Conservation (phyloP, 2,888 invertebrate species). For the Tetropium fuscum region DNA sequence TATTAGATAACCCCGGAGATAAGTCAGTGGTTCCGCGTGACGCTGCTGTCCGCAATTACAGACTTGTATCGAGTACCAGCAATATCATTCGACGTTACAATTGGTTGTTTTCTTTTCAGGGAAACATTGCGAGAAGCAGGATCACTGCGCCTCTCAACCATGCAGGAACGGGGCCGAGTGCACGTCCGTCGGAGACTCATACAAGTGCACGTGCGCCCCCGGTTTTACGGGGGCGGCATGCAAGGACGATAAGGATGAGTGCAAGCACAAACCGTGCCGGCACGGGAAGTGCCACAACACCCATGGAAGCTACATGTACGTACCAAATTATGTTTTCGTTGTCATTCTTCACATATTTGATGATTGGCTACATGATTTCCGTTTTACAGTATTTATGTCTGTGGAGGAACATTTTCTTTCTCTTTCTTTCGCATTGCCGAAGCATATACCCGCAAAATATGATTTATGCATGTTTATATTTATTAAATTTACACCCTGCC, state of each 20-base stretch:
- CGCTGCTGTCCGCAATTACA: too few relatives aligned
- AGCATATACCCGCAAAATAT: too few relatives aligned
- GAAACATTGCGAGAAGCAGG: conserved; percentile 87
- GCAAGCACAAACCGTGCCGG: conserved; percentile 82
- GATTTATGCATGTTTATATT: too few relatives aligned
- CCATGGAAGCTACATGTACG: conserved; percentile 95
- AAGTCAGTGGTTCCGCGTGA: too few relatives aligned
- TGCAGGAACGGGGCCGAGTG: conserved; percentile 95
- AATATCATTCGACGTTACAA: too few relatives aligned
- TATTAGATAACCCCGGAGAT: too few relatives aligned
- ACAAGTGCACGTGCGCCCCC: conserved; percentile 87
- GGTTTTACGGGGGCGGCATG: conserved; percentile 89
- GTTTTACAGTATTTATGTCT: too few relatives aligned
- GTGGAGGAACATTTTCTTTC: too few relatives aligned
- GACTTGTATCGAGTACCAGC: too few relatives aligned
- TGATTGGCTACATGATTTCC: too few relatives aligned
- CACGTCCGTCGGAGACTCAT: conserved; percentile 80
- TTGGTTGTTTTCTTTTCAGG: conserved; percentile 71
- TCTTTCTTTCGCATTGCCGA: too few relatives aligned
- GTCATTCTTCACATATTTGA: neutral
- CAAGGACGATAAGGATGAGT: conserved; percentile 91
- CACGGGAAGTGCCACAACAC: conserved; percentile 93
- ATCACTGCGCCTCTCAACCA: conserved; percentile 92
- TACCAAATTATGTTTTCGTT: conserved; percentile 58
- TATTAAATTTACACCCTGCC: too few relatives aligned